Percentiles rank a stretch among this genome's conserved stretches.
phyloP scores from a whole-genome alignment of 2,797 vertebrate genomes.

The Enteromius viviparus region DNA sequence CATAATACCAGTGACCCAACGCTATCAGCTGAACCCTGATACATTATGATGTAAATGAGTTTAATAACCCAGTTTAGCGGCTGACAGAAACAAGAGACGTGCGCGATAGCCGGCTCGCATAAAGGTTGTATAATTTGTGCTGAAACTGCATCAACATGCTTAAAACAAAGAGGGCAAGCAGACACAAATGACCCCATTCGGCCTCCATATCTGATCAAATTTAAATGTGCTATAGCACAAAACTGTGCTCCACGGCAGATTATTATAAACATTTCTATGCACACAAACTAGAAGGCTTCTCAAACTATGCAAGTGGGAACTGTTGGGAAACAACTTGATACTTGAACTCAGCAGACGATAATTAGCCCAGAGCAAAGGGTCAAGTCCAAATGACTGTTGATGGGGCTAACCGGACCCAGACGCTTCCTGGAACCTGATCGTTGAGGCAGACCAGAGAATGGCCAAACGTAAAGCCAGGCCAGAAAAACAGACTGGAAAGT shows the following conservation, averaged over 20 bases:
- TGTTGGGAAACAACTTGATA: conserved; percentile 51
- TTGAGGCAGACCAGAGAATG: conserved; percentile 56
- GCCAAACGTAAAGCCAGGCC: conserved; percentile 46
- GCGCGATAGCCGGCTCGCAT: conserved; percentile 54
- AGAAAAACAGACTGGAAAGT: conserved; percentile 59
- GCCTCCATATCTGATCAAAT: conserved; percentile 56
- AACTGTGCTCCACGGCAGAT: conserved; percentile 34
- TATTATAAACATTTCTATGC: not conserved
- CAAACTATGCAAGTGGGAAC: conserved; percentile 36
- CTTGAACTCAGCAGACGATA: conserved; percentile 49
- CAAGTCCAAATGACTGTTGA: conserved; percentile 58
- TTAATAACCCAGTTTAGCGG: conserved; percentile 81
- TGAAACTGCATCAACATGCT: conserved; percentile 61
- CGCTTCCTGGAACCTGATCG: conserved; percentile 59
- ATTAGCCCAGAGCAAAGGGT: conserved; percentile 58
- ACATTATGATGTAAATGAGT: conserved; percentile 83
- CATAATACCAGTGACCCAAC: conserved; percentile 62
- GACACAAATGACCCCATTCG: conserved; percentile 59
- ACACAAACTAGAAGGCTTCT: conserved; percentile 21
- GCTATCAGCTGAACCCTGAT: conserved; percentile 60
- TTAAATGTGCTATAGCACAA: conserved; percentile 47
- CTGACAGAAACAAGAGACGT: conserved; percentile 65
- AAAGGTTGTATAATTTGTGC: conserved; percentile 62
- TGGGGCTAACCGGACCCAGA: conserved; percentile 53
- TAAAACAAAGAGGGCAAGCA: conserved; percentile 66